Conservation (phyloP, 2,888 invertebrate genomes). For the Emesis furor region DNA sequence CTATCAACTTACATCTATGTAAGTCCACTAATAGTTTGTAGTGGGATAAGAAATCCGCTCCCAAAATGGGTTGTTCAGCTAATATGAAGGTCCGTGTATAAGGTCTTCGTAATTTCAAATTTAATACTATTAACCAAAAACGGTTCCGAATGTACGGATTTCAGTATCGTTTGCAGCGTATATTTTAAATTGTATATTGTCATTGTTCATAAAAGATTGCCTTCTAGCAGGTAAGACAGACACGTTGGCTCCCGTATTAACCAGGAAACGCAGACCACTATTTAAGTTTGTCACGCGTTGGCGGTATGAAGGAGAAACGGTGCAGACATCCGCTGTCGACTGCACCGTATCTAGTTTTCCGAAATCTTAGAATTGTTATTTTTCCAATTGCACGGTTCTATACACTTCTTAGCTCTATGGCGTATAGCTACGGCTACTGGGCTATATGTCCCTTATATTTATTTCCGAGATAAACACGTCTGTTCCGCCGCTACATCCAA, state of each 20-base stretch:
- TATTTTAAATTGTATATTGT: conserved; percentile 21
- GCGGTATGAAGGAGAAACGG: background rate
- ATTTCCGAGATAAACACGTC: background rate
- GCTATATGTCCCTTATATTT: background rate
- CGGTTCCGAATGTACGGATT: conserved; percentile 36
- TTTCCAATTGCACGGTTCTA: no score
- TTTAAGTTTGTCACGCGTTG: background rate
- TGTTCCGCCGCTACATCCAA: background rate
- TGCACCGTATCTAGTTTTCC: no score
- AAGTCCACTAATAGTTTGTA: conserved; percentile 32
- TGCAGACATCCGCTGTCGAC: background rate
- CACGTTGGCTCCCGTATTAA: no score
- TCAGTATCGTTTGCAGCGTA: conserved; percentile 41
- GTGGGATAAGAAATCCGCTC: conserved; percentile 50
- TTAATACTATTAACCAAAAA: conserved; percentile 31
- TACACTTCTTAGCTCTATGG: no score
- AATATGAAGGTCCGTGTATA: conserved; percentile 46
- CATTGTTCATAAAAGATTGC: background rate
- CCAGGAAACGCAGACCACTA: no score
- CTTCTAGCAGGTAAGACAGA: no score
- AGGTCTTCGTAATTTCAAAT: conserved; percentile 41
- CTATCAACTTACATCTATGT: conserved; percentile 43
- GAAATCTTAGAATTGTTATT: no score
- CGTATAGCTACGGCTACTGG: no score
- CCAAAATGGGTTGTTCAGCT: conserved; percentile 45